These are phyloP conservation scores for Laupala kohalensis DNA, from an alignment of 1,140 invertebrate genomes.

Conservation along the genomic window DNA sequence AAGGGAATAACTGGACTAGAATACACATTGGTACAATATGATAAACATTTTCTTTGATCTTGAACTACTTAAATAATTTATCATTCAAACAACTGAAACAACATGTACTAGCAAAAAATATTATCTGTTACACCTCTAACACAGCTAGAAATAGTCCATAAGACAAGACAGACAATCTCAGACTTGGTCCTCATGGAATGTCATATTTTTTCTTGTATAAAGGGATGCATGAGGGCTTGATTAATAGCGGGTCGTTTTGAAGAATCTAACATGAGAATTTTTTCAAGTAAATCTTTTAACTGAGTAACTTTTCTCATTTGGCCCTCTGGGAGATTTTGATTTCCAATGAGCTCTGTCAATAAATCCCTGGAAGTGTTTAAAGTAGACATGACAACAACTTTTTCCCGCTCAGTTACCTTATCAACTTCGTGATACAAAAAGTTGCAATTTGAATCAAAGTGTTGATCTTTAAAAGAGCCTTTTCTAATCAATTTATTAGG, in stretches of 20 bases:
- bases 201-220: conserved; percentile 85
- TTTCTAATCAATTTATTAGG: conserved; percentile 95
- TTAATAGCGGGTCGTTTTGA: conserved; percentile 85
- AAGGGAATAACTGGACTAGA: no score
- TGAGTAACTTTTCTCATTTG: conserved; percentile 83
- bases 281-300: conserved; percentile 86
- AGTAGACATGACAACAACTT: conserved; percentile 87
- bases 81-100: no score
- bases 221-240: conserved; percentile 88
- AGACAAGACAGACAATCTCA: no score
- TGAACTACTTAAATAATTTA: no score
- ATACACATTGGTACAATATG: no score
- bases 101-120: no score
- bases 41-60: no score
- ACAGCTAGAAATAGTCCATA: no score
- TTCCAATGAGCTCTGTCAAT: conserved; percentile 71
- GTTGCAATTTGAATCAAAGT: conserved; percentile 94
- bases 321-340: conserved; percentile 75
- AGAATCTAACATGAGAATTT: conserved; percentile 86
- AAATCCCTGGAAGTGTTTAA: conserved; percentile 77
- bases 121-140: no score
- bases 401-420: conserved; percentile 97
- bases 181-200: no score
- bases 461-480: conserved; percentile 86
- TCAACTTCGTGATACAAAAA: conserved; percentile 96